Evolutionary conservation across 23 tunicate species (phyloP).

Genomic region (Halocynthia roretzi): DNA sequence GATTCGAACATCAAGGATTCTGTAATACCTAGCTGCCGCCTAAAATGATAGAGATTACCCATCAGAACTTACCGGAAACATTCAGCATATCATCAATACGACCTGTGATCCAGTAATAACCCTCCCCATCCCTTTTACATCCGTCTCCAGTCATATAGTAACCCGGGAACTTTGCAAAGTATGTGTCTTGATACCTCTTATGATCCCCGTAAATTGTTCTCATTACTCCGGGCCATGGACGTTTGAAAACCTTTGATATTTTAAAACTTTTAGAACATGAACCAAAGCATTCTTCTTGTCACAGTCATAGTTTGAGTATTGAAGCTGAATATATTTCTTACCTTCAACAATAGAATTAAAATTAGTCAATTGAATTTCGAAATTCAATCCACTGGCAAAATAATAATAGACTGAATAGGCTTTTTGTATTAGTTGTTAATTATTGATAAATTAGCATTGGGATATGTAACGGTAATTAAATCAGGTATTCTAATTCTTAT

Average conservation of each 20-base stretch:
- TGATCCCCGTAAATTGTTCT: slow-evolving; percentile 81
- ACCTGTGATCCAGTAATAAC: slow-evolving; percentile 90
- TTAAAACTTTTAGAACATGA: no score
- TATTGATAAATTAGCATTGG: no score
- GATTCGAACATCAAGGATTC: no score
- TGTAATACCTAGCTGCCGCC: no score
- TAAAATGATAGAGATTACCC: background rate
- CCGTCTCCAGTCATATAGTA: slow-evolving; percentile 93
- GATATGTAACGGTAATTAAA: no score
- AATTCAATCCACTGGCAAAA: no score
- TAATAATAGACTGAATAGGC: no score
- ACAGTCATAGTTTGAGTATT: no score
- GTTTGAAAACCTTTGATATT: slow-evolving; percentile 54
- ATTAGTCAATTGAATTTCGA: background rate
- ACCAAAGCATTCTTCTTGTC: no score
- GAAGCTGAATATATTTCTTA: background rate
- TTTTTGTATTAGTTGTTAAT: no score
- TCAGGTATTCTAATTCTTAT: no score
- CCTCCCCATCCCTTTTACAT: slow-evolving; percentile 76
- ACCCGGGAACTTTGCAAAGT: slow-evolving; percentile 81
- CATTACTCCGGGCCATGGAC: slow-evolving; percentile 97
- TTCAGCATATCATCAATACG: slow-evolving; percentile 94
- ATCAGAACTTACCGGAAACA: slow-evolving; percentile 42
- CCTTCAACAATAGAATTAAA: background rate
- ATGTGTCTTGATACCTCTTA: slow-evolving; percentile 58